A percentile compares a stretch with the other conserved stretches of the same genome.
Conservation (phyloP, 2,888 invertebrate genomes). For the Onthophagus sagittarius region DNA sequence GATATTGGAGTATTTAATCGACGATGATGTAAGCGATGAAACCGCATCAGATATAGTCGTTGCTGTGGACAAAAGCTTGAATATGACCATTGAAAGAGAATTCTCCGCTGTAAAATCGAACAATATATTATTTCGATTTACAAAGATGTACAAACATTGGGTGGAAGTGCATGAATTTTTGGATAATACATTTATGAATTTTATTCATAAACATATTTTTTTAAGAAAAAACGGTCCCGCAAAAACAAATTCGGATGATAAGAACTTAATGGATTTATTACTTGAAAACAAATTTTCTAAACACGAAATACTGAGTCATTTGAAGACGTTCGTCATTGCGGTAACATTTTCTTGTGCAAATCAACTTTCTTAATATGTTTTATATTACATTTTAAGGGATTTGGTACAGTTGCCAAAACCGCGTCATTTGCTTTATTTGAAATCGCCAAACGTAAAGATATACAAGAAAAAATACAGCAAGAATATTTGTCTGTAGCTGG, state of each 20-base stretch:
- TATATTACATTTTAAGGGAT: background rate
- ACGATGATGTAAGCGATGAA: background rate
- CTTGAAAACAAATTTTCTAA: background rate
- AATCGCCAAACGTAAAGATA: background rate
- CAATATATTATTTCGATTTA: background rate
- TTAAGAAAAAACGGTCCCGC: background rate
- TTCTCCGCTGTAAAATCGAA: background rate
- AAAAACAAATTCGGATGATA: background rate
- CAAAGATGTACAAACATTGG: background rate
- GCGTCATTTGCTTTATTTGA: background rate
- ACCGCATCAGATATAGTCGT: background rate
- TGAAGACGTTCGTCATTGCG: background rate
- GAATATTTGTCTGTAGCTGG: background rate
- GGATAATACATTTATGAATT: background rate
- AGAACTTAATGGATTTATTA: background rate
- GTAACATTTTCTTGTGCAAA: background rate
- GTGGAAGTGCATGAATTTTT: background rate
- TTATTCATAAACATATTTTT: background rate
- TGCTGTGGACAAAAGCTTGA: background rate
- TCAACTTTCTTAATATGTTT: background rate
- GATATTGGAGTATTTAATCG: background rate
- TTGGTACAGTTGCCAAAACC: background rate
- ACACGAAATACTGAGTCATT: background rate
- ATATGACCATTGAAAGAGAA: background rate
- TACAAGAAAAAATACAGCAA: constrained; percentile 4